Base-by-base conservation (phyloP, 2,113 vertebrate species). In the Ceratotherium simum region DNA sequence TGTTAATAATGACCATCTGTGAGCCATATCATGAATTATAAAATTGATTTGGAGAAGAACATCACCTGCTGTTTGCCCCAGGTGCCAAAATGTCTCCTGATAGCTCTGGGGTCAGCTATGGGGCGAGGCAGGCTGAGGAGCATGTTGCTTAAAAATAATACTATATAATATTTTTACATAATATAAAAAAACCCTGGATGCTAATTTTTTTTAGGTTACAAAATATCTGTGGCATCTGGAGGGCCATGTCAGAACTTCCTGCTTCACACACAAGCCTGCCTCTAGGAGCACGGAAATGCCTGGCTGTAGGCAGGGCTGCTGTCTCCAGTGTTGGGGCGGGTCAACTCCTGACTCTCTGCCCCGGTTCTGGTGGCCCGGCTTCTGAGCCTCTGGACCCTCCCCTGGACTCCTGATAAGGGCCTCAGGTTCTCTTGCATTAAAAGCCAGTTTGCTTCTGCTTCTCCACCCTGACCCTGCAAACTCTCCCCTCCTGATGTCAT, bases 1-100 rank as follows among this genome's bases (percentile, higher is more conserved):
- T 46, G 82, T 88, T 96, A 89, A 89, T 82, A 97, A 91, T 73
- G 89, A 72, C 93, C 89, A 95, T 96, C 96, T 97, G 96, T 90
- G 95, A 90, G 39, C 91, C 80, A 36, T 29, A 75, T 29, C 88
- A 76, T 94, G 95, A 94, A 78, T 95, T 95, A 84, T 81, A 80
- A 91, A 95, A 36, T n/a, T 39, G 86, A 84, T 76, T 83, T 76
- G 70, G 78, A 93, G 27, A 13, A 76, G 64, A 93, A 65, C 48
- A 60, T 81, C 36, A 0, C 96, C 69, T 92, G 88, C 93, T 94
- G 80, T 90, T 60, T 94, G 86, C 70, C 81, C n/a, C 73, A 64
- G 92, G 65, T 64, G 64, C 79, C 51, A 58, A 31, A 46, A 33
- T 62, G 65, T 65, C 69, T 72, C 84, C 70, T 54, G 39, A 14